Evolutionary conservation across 1,140 invertebrate genomes (phyloP).

Genomic region (Phthorimaea operculella): DNA sequence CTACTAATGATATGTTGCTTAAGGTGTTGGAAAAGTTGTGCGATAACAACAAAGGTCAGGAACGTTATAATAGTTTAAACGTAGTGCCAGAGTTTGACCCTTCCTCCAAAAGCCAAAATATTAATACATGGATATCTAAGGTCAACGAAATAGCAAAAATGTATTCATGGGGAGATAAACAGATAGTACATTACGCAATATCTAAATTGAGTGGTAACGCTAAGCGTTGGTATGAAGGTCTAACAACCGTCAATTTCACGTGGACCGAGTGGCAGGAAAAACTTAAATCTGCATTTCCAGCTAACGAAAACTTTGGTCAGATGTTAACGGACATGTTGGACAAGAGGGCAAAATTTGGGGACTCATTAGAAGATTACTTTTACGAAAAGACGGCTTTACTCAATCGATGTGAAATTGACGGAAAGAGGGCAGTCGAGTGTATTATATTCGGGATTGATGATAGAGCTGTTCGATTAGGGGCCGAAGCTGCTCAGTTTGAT

Average conservation of each 20-base stretch:
- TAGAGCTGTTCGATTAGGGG: background rate
- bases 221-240: constrained; percentile 1
- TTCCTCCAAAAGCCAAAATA: constrained; percentile 1
- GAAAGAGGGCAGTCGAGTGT: background rate
- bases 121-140: background rate
- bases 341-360: background rate
- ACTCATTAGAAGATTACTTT: background rate
- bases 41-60: background rate
- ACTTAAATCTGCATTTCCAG: background rate
- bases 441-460: background rate
- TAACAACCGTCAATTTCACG: background rate
- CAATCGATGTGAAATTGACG: background rate
- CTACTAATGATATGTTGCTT: too few species aligned
- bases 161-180: constrained; percentile 1
- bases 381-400: background rate
- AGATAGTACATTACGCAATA: constrained; percentile 1
- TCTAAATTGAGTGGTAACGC: background rate
- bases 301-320: background rate
- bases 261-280: background rate
- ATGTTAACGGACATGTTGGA: background rate
- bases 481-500: background rate
- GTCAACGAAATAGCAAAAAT: background rate
- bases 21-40: too few species aligned
- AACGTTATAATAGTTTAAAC: background rate
- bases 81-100: constrained; percentile 1